Base-by-base conservation (phyloP, 2,113 vertebrate species). In the Archilochus colubris region DNA sequence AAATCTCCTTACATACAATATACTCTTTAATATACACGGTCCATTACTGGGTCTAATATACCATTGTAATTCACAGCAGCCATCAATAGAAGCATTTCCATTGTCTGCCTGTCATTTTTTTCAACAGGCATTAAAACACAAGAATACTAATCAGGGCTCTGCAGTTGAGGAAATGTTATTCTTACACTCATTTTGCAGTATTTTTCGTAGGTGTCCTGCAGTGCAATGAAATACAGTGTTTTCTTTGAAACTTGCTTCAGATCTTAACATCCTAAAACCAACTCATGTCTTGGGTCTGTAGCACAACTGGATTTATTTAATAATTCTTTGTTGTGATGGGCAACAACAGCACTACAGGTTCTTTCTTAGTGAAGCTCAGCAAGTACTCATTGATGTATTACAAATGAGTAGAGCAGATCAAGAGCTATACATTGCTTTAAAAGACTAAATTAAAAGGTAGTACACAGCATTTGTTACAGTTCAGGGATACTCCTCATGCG, bases 291-390 rank as follows among this genome's bases (percentile, higher is more conserved):
- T 77, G 66, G 55, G 62, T 87, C 50, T 94, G 38, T 61, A 86
- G 61, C 62, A 82, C 57, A 88, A 93, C 44, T 63, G 82, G 64
- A 69, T 94, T 92, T 93, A 80, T 96, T 90, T 86, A 84, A 91
- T 80, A 6, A 40, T 36, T 59, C 93, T 92, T 86, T 88, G 78
- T 89, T 93, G n/a, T 67, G 53, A 91, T 44, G 27, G 62, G 50
- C 62, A 93, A 80, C 57, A 93, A 48, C 46, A 36, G 67, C 79
- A 77, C 82, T 68, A 69, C 44, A 82, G 31, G 62, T 50, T 93
- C 63, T 80, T 82, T 69, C 14, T 0, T 55, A 92, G 86, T 6
- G 24, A 86, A 73, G 16, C 24, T 53, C 69, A 82, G 79, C 76
- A 83, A 95, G 88, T 55, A 67, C 63, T 91, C 75, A 81, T 38